phyloP scores from a whole-genome alignment of 2,113 vertebrate genomes.

The Ariopsis seemanni region DNA sequence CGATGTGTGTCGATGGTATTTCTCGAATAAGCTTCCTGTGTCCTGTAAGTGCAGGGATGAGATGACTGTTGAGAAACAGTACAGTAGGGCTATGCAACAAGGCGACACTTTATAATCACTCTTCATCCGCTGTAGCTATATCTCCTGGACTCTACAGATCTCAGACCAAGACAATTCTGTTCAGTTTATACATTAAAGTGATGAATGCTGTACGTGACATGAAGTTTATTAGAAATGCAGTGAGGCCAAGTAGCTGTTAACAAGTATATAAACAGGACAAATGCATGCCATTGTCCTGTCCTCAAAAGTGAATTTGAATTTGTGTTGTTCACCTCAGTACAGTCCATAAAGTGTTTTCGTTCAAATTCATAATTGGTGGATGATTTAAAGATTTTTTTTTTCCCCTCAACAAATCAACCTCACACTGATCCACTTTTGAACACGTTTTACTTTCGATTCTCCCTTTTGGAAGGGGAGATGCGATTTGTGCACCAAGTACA shows the following conservation, averaged over 20 bases:
- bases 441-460: constrained; percentile 28
- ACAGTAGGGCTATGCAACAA: constrained; percentile 87
- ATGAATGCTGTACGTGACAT: constrained; percentile 57
- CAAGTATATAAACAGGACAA: constrained; percentile 53
- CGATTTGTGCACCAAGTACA: constrained; percentile 38
- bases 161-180: constrained; percentile 83
- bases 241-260: constrained; percentile 50
- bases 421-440: constrained; percentile 31
- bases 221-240: constrained; percentile 58
- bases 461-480: constrained; percentile 43
- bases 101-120: constrained; percentile 73
- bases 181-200: constrained; percentile 44
- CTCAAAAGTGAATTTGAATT: constrained; percentile 22
- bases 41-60: constrained; percentile 56
- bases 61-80: constrained; percentile 68
- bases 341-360: constrained; percentile 5
- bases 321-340: constrained; percentile 19
- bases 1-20: constrained; percentile 16
- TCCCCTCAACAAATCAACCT: not conserved
- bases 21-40: constrained; percentile 38
- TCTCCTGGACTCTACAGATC: constrained; percentile 71
- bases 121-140: constrained; percentile 76
- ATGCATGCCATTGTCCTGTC: constrained; percentile 29
- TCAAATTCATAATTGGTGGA: constrained; percentile 36
- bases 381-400: constrained; percentile 1